Base-by-base conservation (phyloP, 2,888 invertebrate species). In the Hypolimnas misippus region DNA sequence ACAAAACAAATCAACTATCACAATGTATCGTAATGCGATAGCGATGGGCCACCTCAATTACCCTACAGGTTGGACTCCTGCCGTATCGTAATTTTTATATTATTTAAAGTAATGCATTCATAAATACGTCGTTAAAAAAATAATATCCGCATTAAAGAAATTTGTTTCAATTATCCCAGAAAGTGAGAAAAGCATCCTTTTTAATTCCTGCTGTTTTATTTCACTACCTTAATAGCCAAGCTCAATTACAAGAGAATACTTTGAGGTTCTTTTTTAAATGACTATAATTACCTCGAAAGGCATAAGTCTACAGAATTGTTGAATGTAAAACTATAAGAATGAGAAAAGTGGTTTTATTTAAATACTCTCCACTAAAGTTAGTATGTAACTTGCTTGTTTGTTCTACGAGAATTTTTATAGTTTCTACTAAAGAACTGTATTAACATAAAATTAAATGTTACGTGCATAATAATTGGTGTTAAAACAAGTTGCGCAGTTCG, bases 181-280 rank as follows among this genome's bases (percentile, higher is more conserved):
- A 46, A 14, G 10, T 35, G 25, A 14, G 29, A 25, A 25, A 42
- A 46, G 44, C 33, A 54, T 54, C 35, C 17, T n/a, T 46, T 35
- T 46, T 42, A 49, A 14, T 49, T 29, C 14, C 7, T 44, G 14
- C n/a, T 53, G 46, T 54, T 44, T 63, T 54, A 54, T 54, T 63
- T 16, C 12, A 38, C 17, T 21, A 51, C 40, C 46, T 38, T 57
- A 52, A 52, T 46, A 49, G 53, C 53, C 53, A 16, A 52, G 35
- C 49, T 63, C 29, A 63, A 63, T 63, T 55, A 63, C 33, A 50
- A 29, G 40, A 54, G 50, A 8, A 54, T 53, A 53, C 40, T 63
- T 54, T 44, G 35, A 6, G 46, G 59, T 38, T 53, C 17, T 53
- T 12, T 42, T 49, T 58, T 53, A 16, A 25, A 60, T 55, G 29